Conservation (phyloP, 1,140 invertebrate species). For the Camponotus pennsylvanicus region DNA sequence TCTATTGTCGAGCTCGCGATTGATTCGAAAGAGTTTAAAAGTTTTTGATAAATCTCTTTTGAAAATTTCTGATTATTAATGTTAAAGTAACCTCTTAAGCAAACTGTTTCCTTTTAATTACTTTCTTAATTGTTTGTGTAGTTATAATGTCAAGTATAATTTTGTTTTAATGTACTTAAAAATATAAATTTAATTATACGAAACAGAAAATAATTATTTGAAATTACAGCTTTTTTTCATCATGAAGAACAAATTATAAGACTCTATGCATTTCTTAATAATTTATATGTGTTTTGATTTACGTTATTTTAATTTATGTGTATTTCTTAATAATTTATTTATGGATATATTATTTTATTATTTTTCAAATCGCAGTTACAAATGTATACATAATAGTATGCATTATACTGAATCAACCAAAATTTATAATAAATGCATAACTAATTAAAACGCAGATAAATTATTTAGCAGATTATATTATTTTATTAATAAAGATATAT, state of each 20-base stretch:
- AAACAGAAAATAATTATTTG: not conserved
- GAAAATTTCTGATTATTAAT: not conserved
- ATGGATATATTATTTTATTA: not conserved
- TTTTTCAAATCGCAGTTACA: not conserved
- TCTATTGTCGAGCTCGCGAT: not conserved
- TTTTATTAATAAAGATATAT: not conserved
- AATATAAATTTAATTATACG: not conserved
- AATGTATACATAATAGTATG: not conserved
- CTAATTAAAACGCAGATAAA: not conserved
- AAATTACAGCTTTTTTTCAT: not conserved
- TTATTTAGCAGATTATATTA: not conserved
- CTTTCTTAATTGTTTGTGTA: not conserved
- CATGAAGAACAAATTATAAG: not conserved
- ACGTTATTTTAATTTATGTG: no score
- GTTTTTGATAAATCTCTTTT: not conserved
- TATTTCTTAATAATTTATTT: not conserved
- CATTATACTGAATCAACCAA: not conserved
- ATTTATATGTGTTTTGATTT: no score
- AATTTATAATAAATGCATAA: not conserved
- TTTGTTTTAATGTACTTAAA: no score
- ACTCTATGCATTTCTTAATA: not conserved
- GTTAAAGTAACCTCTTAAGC: no score
- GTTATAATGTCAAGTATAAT: not conserved
- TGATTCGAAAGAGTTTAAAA: not conserved
- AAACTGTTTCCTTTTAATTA: not conserved